A percentile compares a stretch with the other conserved stretches of the same genome.
Conservation (phyloP, 2,888 invertebrate species). For the Pemphredon lugubris region DNA sequence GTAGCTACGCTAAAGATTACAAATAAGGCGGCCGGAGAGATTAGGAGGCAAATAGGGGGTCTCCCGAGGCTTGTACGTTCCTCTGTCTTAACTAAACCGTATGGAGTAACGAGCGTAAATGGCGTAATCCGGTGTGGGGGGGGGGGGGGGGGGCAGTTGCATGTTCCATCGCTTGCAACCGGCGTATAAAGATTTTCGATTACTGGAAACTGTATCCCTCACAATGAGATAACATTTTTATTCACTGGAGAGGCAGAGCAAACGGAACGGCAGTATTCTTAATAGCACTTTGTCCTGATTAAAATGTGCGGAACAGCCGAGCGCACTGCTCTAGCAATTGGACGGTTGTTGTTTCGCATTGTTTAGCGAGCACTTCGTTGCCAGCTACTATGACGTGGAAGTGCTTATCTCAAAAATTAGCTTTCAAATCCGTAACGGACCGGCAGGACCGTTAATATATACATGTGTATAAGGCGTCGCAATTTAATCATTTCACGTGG, state of each 20-base stretch:
- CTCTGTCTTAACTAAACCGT: too few relatives aligned
- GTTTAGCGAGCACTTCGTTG: conserved; percentile 23
- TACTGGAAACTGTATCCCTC: not conserved
- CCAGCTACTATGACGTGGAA: not conserved
- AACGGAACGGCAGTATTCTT: conserved; percentile 5
- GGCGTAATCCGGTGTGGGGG: too few relatives aligned
- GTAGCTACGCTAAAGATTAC: too few relatives aligned
- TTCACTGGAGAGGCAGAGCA: not conserved
- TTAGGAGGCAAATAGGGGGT: too few relatives aligned
- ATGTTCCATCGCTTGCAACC: not conserved
- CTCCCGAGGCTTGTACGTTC: too few relatives aligned
- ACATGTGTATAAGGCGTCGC: too few relatives aligned
- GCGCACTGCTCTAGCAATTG: conserved; percentile 15
- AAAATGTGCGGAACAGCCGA: conserved; percentile 19
- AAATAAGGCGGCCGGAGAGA: too few relatives aligned
- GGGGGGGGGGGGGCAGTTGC: too few relatives aligned
- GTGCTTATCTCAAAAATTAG: conserved; percentile 23
- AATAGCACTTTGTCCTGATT: conserved; percentile 31
- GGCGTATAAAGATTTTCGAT: not conserved
- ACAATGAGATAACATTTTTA: conserved; percentile 10
- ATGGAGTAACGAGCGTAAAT: too few relatives aligned
- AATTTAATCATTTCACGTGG: too few relatives aligned
- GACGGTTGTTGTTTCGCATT: conserved; percentile 20
- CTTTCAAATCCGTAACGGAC: conserved; percentile 1
- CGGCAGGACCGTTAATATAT: too few relatives aligned